These are phyloP conservation scores for Hydriomena furcata DNA, from an alignment of 2,888 invertebrate species.

Conservation along the genomic window DNA sequence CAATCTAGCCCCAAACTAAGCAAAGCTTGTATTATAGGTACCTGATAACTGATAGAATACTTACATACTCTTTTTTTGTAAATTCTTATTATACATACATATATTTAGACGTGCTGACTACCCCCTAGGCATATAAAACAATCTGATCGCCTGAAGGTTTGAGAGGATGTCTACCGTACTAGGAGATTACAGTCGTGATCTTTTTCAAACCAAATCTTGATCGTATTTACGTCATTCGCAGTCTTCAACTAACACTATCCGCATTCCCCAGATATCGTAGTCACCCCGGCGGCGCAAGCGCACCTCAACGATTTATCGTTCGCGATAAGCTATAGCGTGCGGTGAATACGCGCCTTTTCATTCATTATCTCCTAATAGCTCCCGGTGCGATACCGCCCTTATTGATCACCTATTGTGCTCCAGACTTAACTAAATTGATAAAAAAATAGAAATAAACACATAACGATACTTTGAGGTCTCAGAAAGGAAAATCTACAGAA, in stretches of 20 bases:
- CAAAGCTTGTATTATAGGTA: too few species aligned
- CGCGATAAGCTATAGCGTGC: slow-evolving; percentile 25
- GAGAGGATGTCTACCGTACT: too few species aligned
- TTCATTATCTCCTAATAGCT: slow-evolving; percentile 34
- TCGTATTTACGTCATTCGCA: slow-evolving; percentile 3
- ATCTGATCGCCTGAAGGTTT: too few species aligned
- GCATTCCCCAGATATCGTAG: slow-evolving; percentile 13
- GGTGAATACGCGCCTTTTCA: slow-evolving; percentile 30
- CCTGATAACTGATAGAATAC: too few species aligned
- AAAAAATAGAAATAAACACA: background rate
- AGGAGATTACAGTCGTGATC: too few species aligned
- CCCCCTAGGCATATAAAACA: too few species aligned
- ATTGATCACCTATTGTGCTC: slow-evolving; percentile 32
- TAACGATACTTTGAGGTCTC: too few species aligned
- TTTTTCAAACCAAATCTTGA: background rate
- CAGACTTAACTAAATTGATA: background rate
- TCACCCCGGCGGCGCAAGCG: slow-evolving; percentile 18
- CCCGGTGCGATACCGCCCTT: slow-evolving; percentile 28
- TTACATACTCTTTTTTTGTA: too few species aligned
- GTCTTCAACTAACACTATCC: slow-evolving; percentile 13
- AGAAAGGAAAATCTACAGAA: too few species aligned
- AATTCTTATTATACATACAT: too few species aligned
- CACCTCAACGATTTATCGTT: slow-evolving; percentile 24
- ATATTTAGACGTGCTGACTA: too few species aligned
- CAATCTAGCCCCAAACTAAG: too few species aligned